phyloP scores from a whole-genome alignment of 2,888 invertebrate genomes.

The Macrophya alboannulata region DNA sequence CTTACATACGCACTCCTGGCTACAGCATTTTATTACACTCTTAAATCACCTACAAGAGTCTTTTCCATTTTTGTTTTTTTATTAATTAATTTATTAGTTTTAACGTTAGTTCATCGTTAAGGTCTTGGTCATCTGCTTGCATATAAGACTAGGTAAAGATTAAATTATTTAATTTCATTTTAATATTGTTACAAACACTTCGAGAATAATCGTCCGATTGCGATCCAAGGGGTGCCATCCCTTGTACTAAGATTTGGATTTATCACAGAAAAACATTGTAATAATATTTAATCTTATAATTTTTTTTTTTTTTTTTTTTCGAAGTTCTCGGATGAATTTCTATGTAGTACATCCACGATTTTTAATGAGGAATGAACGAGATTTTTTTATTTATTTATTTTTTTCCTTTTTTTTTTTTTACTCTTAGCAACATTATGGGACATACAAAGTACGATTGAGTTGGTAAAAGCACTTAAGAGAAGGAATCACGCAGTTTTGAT shows the following conservation, averaged over 20 bases:
- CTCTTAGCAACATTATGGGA: conserved; percentile 61
- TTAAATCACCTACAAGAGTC: conserved; percentile 56
- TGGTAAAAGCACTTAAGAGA: conserved; percentile 78
- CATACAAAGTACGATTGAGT: conserved; percentile 71
- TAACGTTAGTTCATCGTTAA: conserved; percentile 63
- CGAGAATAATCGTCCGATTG: conserved; percentile 55
- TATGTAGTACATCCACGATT: conserved; percentile 43
- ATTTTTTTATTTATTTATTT: conserved; percentile 38
- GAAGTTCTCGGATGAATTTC: conserved; percentile 46
- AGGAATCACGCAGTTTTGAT: conserved; percentile 74
- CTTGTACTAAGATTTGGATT: conserved; percentile 68
- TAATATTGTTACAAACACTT: conserved; percentile 63
- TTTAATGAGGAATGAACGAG: conserved; percentile 53
- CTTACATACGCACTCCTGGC: conserved; percentile 53
- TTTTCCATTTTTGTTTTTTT: conserved; percentile 54
- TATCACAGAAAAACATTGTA: conserved; percentile 79
- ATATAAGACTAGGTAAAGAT: conserved; percentile 64
- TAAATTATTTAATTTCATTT: conserved; percentile 61
- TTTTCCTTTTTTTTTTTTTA: conserved; percentile 57
- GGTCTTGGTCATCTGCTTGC: conserved; percentile 68
- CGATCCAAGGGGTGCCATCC: conserved; percentile 53
- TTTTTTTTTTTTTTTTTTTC: not conserved
- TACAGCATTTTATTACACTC: conserved; percentile 57
- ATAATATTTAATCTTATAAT: conserved; percentile 67
- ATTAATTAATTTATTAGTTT: conserved; percentile 58